phyloP scores from a whole-genome alignment of 2,888 invertebrate species.

The Nebria brevicollis region DNA sequence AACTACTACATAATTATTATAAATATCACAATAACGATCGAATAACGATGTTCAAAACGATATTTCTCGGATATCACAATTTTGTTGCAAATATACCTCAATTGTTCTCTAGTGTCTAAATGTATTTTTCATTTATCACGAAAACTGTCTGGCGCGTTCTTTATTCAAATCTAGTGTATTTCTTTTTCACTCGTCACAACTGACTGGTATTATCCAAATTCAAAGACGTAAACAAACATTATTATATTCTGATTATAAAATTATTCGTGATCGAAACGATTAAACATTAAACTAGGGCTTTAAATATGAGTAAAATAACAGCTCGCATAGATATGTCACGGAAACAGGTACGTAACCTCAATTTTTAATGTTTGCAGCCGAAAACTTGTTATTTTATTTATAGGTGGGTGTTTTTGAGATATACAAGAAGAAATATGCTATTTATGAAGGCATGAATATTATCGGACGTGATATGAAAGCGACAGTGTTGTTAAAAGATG shows the following conservation, averaged over 20 bases:
- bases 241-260: background rate
- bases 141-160: no score
- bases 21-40: no score
- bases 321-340: background rate
- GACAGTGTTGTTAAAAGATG: slow-evolving; percentile 56
- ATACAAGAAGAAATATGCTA: slow-evolving; percentile 50
- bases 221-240: background rate
- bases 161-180: no score
- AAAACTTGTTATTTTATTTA: slow-evolving; percentile 29
- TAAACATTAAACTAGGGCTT: background rate
- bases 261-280: background rate
- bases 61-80: no score
- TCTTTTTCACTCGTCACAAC: no score
- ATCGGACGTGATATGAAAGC: slow-evolving; percentile 58
- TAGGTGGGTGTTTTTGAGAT: slow-evolving; percentile 53
- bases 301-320: background rate
- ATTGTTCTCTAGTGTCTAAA: no score
- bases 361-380: background rate
- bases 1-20: no score
- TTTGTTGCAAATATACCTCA: no score
- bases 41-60: no score
- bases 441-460: slow-evolving; percentile 58
- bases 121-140: no score
- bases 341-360: slow-evolving; percentile 29
- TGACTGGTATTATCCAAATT: background rate